These are phyloP conservation scores for Bombus ignitus DNA, from an alignment of 1,140 invertebrate genomes.

Conservation along the genomic window DNA sequence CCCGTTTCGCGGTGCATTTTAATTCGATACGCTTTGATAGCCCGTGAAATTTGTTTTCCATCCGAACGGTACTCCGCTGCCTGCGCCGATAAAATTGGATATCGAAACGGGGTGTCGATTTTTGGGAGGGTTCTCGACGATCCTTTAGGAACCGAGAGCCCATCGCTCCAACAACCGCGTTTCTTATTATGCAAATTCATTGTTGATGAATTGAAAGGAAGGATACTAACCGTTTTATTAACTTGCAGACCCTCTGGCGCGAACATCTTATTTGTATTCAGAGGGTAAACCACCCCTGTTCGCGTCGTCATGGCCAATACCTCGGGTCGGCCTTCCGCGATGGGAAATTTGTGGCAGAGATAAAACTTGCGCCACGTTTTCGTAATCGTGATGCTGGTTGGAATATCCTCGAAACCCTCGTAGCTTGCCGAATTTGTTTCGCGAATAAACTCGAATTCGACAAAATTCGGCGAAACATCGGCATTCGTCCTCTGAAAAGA, in stretches of 20 bases:
- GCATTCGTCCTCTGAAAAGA: neutral
- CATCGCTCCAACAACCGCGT: neutral
- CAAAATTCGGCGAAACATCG: neutral
- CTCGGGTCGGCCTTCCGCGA: conserved; percentile 10
- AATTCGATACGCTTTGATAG: conserved; percentile 44
- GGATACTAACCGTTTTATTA: conserved; percentile 59
- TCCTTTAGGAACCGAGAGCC: too few species aligned
- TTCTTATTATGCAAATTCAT: conserved; percentile 42
- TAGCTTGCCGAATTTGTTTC: conserved; percentile 6
- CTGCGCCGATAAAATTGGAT: conserved; percentile 33
- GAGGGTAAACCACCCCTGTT: conserved; percentile 25
- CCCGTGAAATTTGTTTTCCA: conserved; percentile 49
- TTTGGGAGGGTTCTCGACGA: conserved; percentile 10
- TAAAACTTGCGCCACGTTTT: conserved; percentile 68
- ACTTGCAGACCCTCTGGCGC: conserved; percentile 33
- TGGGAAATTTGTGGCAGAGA: conserved; percentile 60
- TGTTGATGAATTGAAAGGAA: conserved; percentile 54
- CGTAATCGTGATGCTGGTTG: conserved; percentile 49
- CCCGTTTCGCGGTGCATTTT: conserved; percentile 26
- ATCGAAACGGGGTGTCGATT: conserved; percentile 11
- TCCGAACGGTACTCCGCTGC: neutral
- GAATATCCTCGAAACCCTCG: conserved; percentile 19
- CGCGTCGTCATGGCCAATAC: conserved; percentile 52
- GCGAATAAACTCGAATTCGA: conserved; percentile 18
- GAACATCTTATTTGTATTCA: conserved; percentile 69